phyloP scores from a whole-genome alignment of 2,888 invertebrate genomes.

The Andrena praecox region DNA sequence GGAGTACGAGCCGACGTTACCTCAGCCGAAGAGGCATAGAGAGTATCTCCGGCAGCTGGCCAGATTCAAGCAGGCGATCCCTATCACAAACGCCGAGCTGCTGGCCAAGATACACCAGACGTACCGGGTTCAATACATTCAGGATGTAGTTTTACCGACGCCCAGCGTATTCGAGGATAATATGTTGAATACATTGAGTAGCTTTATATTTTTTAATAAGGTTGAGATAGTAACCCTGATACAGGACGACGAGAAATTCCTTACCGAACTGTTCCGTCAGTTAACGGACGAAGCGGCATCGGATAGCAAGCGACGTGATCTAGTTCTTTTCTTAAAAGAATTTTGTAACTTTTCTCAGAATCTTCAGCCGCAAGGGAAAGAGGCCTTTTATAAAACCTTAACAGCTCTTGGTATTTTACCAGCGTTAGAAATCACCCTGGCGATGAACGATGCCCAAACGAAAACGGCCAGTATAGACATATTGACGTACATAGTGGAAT shows the following conservation, averaged over 20 bases:
- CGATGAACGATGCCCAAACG: constrained; percentile 96
- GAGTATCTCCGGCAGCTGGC: constrained; percentile 97
- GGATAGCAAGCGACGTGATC: constrained; percentile 94
- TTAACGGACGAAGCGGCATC: constrained; percentile 95
- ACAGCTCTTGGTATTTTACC: constrained; percentile 95
- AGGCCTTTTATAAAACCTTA: constrained; percentile 98
- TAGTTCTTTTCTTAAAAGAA: constrained; percentile 98
- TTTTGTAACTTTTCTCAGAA: constrained; percentile 99
- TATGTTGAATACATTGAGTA: constrained; percentile 97
- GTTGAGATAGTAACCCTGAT: constrained; percentile 99
- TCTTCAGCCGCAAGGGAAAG: constrained; percentile 98
- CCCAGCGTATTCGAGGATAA: constrained; percentile 99
- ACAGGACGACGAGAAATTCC: constrained; percentile 98
- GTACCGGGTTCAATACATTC: constrained; percentile 99
- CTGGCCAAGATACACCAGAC: constrained; percentile 99
- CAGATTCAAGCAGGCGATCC: constrained; percentile 96
- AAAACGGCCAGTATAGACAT: constrained; percentile 99
- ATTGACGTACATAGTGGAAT: constrained; percentile 98
- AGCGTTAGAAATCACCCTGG: constrained; percentile 95
- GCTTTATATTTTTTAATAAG: constrained; percentile 99
- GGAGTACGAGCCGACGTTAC: constrained; percentile 97
- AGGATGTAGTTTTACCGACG: constrained; percentile 99
- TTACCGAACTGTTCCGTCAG: constrained; percentile 97
- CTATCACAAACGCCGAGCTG: constrained; percentile 97
- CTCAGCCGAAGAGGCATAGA: constrained; percentile 96